Percentiles rank a stretch among this genome's conserved stretches.
Conservation (phyloP, 2,888 invertebrate genomes). For the Macaria liturata region DNA sequence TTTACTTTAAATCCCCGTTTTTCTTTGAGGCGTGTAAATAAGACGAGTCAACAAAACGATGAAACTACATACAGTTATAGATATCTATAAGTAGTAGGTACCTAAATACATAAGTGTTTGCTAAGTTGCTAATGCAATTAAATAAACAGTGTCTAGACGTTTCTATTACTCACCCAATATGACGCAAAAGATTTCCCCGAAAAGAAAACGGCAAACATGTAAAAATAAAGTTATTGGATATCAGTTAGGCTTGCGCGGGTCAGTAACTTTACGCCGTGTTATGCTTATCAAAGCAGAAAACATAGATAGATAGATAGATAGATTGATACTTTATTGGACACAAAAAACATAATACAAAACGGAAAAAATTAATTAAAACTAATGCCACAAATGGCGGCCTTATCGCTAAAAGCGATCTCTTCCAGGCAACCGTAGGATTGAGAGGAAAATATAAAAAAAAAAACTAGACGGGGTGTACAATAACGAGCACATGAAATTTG, state of each 20-base stretch:
- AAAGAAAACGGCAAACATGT: slow-evolving; percentile 35
- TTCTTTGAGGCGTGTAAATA: slow-evolving; percentile 15
- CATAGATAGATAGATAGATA: too few relatives aligned
- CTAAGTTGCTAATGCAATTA: slow-evolving; percentile 25
- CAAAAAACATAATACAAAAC: too few relatives aligned
- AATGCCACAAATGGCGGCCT: too few relatives aligned
- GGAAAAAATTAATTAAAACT: too few relatives aligned
- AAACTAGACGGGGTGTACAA: too few relatives aligned
- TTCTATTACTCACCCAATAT: slow-evolving; percentile 39
- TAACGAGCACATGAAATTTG: too few relatives aligned
- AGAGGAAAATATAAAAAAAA: too few relatives aligned
- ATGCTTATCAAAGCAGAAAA: slow-evolving; percentile 22
- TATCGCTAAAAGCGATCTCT: too few relatives aligned
- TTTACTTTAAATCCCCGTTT: too few relatives aligned
- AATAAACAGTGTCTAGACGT: slow-evolving; percentile 34
- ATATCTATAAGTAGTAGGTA: not conserved
- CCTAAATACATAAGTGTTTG: slow-evolving; percentile 10
- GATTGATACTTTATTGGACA: too few relatives aligned
- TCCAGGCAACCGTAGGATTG: too few relatives aligned
- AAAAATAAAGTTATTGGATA: slow-evolving; percentile 39
- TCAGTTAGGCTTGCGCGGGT: slow-evolving; percentile 42
- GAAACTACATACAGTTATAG: not conserved
- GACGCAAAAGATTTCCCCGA: slow-evolving; percentile 38
- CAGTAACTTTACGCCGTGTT: slow-evolving; percentile 36
- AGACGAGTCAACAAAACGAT: slow-evolving; percentile 6